Evolutionary conservation across 2,797 vertebrate species (phyloP), one percentile per base, ranked within the genome.

Genomic region (Acipenser oxyrinchus): DNA sequence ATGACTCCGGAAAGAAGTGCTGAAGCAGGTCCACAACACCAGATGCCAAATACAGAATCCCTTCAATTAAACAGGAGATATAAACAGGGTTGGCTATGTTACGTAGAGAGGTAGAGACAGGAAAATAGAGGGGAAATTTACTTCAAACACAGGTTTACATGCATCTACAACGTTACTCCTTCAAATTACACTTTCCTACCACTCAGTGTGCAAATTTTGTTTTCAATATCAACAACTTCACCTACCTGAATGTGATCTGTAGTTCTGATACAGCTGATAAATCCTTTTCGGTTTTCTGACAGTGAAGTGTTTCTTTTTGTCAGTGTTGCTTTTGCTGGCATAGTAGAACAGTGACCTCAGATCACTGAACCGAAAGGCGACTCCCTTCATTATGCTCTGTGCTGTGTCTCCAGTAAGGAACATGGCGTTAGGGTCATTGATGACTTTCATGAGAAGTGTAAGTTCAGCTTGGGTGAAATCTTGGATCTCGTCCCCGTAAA

Each of bases 341-440:
- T 88, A 91, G 71, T 89, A 86, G 60, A 91, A 91, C 60, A 91
- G 78, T 0, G 89, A 91, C 59, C 79, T 77, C 60, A 91, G 71
- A 8, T 91, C 90, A 8, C 88, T 91, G 51, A 91, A 91, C 66
- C 88, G 86, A 75, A 91, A 91, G 69, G 90, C 83, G 51, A 91
- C 86, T 3, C 90, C 89, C 65, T 88, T 85, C 88, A 91, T 91
- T 70, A 91, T 91, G 80, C 89, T 90, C 75, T 91, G 89, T 7
- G 90, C 90, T 1, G 90, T 91, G 73, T 91, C 90, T 4, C 90
- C 89, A 0, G 90, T 90, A 48, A 91, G 83, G 67, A 91, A 91
- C 89, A 91, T 91, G 69, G 86, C 76, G 11, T 91, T 91, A n/a
- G 90, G 90, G 64, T 91, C 87, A 58, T 89, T 86, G 74, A 88